Conservation (phyloP, 2,888 invertebrate species). For the Dasypogon diadema region DNA sequence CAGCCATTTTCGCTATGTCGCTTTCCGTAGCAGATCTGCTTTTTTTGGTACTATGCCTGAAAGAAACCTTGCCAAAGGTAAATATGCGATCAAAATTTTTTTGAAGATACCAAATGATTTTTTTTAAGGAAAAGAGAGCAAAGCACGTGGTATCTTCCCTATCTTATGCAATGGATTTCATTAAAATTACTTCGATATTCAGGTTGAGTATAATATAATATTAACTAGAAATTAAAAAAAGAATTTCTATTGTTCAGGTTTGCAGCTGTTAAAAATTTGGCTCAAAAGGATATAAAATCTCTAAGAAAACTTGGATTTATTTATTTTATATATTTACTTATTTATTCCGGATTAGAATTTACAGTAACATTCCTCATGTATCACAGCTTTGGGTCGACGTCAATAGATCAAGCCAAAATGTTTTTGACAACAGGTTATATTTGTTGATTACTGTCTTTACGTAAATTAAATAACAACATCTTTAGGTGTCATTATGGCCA, state of each 20-base stretch:
- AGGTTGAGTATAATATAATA: slow-evolving; percentile 60
- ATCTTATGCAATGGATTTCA: slow-evolving; percentile 74
- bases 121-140: slow-evolving; percentile 74
- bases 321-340: slow-evolving; percentile 92
- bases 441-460: slow-evolving; percentile 12
- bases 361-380: slow-evolving; percentile 97
- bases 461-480: slow-evolving; percentile 35
- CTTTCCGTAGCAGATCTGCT: slow-evolving; percentile 83
- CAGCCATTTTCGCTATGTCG: slow-evolving; percentile 81
- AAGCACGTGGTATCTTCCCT: slow-evolving; percentile 76
- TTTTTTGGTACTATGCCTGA: slow-evolving; percentile 79
- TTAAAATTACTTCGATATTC: slow-evolving; percentile 75
- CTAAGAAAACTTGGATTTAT: slow-evolving; percentile 79
- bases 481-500: slow-evolving; percentile 85
- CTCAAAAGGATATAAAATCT: slow-evolving; percentile 73
- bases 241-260: slow-evolving; percentile 74
- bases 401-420: slow-evolving; percentile 98
- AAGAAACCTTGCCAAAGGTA: slow-evolving; percentile 86
- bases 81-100: too few species aligned
- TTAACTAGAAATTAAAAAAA: slow-evolving; percentile 61
- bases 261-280: slow-evolving; percentile 76
- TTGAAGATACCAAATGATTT: too few species aligned
- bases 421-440: slow-evolving; percentile 88
- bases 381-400: slow-evolving; percentile 88
- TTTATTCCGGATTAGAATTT: slow-evolving; percentile 97